Evolutionary conservation across 2,113 vertebrate genomes (phyloP).

Genomic region (Pedetes capensis): DNA sequence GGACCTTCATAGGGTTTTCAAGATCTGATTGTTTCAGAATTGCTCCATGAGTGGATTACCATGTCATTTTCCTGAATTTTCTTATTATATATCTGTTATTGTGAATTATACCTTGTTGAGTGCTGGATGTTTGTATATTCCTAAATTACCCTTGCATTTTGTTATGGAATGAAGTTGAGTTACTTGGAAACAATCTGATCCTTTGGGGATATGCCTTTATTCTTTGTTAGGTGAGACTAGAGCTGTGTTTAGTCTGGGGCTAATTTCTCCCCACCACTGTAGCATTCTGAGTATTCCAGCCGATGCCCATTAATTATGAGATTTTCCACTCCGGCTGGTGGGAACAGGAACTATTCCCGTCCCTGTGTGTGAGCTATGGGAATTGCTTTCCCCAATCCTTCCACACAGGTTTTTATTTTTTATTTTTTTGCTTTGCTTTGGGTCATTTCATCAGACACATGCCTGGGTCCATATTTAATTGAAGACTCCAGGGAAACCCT

Average conservation of each 20-base stretch:
- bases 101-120: background rate
- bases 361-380: background rate
- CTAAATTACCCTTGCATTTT: background rate
- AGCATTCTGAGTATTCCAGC: background rate
- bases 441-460: background rate
- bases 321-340: background rate
- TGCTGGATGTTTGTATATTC: background rate
- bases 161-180: slow-evolving; percentile 3
- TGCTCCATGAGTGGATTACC: too few species aligned
- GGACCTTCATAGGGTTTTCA: too few species aligned
- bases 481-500: background rate
- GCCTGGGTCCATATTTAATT: background rate
- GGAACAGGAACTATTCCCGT: background rate
- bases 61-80: too few species aligned
- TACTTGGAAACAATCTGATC: background rate
- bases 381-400: background rate
- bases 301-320: background rate
- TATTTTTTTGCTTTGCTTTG: background rate
- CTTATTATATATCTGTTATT: background rate
- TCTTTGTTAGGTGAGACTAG: background rate
- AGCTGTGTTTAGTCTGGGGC: background rate
- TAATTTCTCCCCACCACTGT: background rate
- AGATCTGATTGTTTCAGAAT: too few species aligned
- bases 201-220: background rate
- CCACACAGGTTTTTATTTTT: background rate